Evolutionary conservation across 2,113 vertebrate genomes (phyloP).

Genomic region (Zosterops japonicus): DNA sequence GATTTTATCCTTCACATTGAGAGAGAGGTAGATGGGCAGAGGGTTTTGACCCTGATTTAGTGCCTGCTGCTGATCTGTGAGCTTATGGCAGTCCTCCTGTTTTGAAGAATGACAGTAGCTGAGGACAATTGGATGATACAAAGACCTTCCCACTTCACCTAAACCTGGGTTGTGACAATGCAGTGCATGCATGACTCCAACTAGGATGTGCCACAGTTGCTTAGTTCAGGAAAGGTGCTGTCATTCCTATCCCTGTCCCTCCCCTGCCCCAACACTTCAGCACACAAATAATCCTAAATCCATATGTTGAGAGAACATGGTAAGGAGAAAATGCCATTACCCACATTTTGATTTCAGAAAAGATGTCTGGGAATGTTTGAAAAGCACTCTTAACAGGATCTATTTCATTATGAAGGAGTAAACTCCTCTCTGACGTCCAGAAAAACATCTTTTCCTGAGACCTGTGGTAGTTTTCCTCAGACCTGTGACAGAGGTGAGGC

Average conservation of each 20-base stretch:
- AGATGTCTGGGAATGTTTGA: background rate
- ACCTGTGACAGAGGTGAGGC: background rate
- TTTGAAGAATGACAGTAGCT: slow-evolving; percentile 21
- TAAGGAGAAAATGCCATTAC: background rate
- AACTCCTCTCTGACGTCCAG: background rate
- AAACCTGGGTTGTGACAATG: background rate
- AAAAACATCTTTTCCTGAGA: background rate
- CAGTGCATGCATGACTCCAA: background rate
- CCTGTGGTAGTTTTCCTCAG: background rate
- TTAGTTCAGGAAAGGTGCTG: background rate
- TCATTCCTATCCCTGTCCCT: background rate
- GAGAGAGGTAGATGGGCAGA: slow-evolving; percentile 83
- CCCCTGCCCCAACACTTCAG: background rate
- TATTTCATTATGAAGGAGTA: background rate
- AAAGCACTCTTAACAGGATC: background rate
- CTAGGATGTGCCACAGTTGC: background rate
- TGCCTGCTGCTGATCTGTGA: slow-evolving; percentile 81
- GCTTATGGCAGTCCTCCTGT: slow-evolving; percentile 75
- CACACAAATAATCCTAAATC: background rate
- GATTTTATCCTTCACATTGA: slow-evolving; percentile 82
- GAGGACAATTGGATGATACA: background rate
- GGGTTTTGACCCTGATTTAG: slow-evolving; percentile 82
- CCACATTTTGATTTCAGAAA: background rate
- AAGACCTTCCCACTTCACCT: background rate
- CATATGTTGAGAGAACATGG: background rate